Evolutionary conservation across 2,888 invertebrate genomes (phyloP).

Genomic region (Drosophila demipolita): DNA sequence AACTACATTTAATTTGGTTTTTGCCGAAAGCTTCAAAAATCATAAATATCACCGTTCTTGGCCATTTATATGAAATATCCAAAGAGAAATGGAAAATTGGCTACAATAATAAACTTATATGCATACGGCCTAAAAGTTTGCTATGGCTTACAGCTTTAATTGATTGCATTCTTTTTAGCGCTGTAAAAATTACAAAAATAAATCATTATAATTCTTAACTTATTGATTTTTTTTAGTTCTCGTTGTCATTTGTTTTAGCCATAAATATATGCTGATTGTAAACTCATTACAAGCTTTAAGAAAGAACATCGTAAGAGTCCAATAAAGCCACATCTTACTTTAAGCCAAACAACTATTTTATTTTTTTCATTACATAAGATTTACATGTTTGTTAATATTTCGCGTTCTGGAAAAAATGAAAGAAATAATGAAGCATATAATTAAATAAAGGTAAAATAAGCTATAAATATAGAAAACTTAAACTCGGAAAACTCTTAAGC

Average conservation of each 20-base stretch:
- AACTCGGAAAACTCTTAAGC: background rate
- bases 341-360: background rate
- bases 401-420: background rate
- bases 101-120: background rate
- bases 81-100: constrained; percentile 36
- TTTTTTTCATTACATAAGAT: background rate
- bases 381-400: background rate
- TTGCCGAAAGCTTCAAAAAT: constrained; percentile 35
- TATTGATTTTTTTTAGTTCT: background rate
- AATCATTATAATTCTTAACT: constrained; percentile 7
- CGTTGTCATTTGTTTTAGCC: background rate
- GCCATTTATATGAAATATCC: constrained; percentile 34
- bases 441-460: too few relatives aligned
- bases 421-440: background rate
- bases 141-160: background rate
- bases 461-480: background rate
- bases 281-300: background rate
- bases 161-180: background rate
- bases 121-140: constrained; percentile 45
- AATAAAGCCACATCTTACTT: background rate
- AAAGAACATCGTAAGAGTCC: background rate
- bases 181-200: constrained; percentile 15
- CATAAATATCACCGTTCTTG: constrained; percentile 47
- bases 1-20: constrained; percentile 35
- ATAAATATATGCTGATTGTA: background rate